Evolutionary conservation across 2,888 invertebrate species (phyloP).

Genomic region (Allophyes oxyacanthae): DNA sequence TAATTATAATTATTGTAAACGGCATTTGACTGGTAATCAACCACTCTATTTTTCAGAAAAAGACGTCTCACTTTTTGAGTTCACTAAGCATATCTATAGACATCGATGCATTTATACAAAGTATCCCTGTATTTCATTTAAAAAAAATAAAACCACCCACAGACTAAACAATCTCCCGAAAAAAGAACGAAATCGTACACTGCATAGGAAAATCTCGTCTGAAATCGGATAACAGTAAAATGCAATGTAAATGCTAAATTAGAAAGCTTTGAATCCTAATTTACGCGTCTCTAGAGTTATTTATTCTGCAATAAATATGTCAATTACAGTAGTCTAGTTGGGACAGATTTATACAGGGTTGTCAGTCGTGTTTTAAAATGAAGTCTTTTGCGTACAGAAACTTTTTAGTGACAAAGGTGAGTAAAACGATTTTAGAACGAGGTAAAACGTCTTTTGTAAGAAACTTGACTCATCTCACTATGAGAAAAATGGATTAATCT

Average conservation of each 20-base stretch:
- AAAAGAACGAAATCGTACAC: conserved; percentile 19
- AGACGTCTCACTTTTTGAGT: too few species aligned
- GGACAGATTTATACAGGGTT: conserved; percentile 70
- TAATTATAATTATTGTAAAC: too few species aligned
- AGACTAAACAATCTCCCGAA: conserved; percentile 12
- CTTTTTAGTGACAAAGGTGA: conserved; percentile 33
- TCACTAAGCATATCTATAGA: too few species aligned
- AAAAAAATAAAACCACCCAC: conserved; percentile 26
- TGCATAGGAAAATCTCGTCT: conserved; percentile 38
- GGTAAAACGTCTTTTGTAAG: not conserved
- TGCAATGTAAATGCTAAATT: conserved; percentile 65
- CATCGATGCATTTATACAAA: not conserved
- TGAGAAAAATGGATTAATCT: too few species aligned
- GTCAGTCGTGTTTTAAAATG: conserved; percentile 51
- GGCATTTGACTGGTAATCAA: too few species aligned
- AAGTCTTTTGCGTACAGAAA: conserved; percentile 33
- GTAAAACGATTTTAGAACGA: conserved; percentile 26
- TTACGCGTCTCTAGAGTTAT: conserved; percentile 73
- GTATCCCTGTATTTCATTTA: not conserved
- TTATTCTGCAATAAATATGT: conserved; percentile 79
- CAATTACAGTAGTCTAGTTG: conserved; percentile 73
- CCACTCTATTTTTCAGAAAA: too few species aligned
- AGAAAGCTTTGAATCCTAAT: conserved; percentile 74
- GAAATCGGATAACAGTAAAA: conserved; percentile 62
- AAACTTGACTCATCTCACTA: too few species aligned